Base-by-base conservation (phyloP, 2,113 vertebrate genomes). In the Leptodactylus fuscus region DNA sequence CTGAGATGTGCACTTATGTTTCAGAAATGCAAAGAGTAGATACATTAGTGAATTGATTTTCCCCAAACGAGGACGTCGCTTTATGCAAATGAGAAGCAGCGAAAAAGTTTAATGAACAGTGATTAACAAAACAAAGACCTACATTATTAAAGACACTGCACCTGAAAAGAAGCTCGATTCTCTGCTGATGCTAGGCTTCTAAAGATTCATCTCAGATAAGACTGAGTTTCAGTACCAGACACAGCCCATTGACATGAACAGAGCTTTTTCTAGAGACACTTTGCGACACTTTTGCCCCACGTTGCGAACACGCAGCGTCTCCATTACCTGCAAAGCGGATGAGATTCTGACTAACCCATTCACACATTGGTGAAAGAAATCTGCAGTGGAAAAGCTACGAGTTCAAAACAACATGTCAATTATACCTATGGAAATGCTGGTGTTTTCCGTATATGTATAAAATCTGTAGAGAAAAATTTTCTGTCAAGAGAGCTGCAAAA, bases 31-130 rank as follows among this genome's bases (percentile, higher is more conserved):
- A 75, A 48, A 29, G 69, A 22, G 24, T n/a, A 16, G 44, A 49
- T 32, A 75, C 22, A 74, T 74, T 38, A 51, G 44, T 38, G 18
- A 69, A 36, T 10, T 69, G 65, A 69, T 69, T 36, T 36, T 69
- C 32, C 32, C 65, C 34, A 36, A 36, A 36, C 9, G 16, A 69
- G 65, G 65, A 69, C 34, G 36, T 20, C 3, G 18, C 32, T 69
- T 69, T 16, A 69, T 36, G 16, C 32, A 65, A 32, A 16, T 65
- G 60, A 32, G 27, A 65, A 32, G 3, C 29, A 65, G 11, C n/a
- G 3, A 32, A 65, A 65, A 65, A 32, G 24, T 65, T 32, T 32
- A 65, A 32, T 65, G 60, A 65, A 65, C 29, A 65, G 32, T 8
- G 27, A 65, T 18, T 32, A 34, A 4, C 11, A 32, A 65, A 32